Evolutionary conservation across 2,888 invertebrate genomes (phyloP), one percentile per base, ranked within the genome.

Genomic region (Linnaemya vulpina): DNA sequence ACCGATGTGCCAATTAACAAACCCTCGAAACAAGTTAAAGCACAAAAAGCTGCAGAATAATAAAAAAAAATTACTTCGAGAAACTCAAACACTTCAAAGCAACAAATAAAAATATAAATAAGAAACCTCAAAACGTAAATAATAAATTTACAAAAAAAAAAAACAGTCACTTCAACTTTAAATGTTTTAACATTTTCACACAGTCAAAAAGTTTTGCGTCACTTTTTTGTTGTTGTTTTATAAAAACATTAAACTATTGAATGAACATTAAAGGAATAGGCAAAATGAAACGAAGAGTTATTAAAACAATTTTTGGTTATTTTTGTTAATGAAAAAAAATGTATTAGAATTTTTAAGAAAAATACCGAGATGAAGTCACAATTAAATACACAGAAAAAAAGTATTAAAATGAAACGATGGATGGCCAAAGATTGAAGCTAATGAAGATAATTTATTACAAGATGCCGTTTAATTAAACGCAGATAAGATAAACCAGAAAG

Each of bases 361-460:
- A 22, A 62, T 1, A 20, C 46, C 43, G 38, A 40, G 40, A 43
- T 20, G 62, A 60, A 51, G 22, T 62, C 43, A 43, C 30, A 10
- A n/a, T n/a, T n/a, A 53, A 22, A 22, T 30, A 68, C 70, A 35
- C 75, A 75, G 38, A 67, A 65, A 5, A 43, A 43, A 65, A 65
- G 35, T 51, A 73, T 79, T 55, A 84, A 75, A 82, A 86, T 70
- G 78, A 51, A 86, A 80, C 86, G 87, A 87, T 89, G 88, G 87
- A 87, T 89, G 88, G 87, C 87, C 87, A 88, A 20, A 88, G 88
- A 87, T 88, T 79, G 87, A 87, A 87, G 88, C 90, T 92, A 92
- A 92, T 91, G 91, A 92, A 92, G 91, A 92, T 92, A 92, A 92
- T 92, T 92, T 92, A 92, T 92, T 92, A 92, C 91, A 89, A 91